These are phyloP conservation scores for Eulemur rufifrons DNA, from an alignment of 2,113 vertebrate species.

Conservation along the genomic window DNA sequence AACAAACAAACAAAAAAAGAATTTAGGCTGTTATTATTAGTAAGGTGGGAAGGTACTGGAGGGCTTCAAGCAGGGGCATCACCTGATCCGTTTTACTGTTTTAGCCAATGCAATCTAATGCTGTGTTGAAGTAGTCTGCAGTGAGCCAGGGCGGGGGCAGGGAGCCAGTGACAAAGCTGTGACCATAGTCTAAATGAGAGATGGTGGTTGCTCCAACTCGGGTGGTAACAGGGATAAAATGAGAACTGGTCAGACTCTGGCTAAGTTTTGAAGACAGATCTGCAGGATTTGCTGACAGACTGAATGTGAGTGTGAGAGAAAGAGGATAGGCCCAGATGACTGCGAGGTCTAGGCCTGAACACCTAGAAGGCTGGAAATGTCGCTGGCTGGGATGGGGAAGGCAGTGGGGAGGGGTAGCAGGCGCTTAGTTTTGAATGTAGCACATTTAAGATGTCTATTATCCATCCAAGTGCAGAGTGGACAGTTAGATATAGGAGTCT, in stretches of 20 bases:
- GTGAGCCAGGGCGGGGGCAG: background rate
- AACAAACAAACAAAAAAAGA: background rate
- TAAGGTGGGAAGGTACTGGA: background rate
- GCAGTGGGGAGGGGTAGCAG: too few species aligned
- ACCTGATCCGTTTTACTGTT: background rate
- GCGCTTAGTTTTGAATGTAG: background rate
- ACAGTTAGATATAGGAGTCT: background rate
- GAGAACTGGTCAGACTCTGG: background rate
- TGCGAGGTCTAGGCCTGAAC: background rate
- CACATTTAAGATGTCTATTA: background rate
- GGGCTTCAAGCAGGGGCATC: background rate
- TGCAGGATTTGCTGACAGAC: background rate
- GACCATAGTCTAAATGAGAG: background rate
- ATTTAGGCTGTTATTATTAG: background rate
- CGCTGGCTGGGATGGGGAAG: accelerated
- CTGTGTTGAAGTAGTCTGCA: background rate
- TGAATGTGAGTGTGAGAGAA: background rate
- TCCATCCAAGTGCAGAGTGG: background rate
- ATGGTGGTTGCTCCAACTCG: too few species aligned
- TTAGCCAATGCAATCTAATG: background rate
- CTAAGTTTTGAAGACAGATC: background rate
- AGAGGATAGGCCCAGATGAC: background rate
- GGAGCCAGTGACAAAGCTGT: background rate
- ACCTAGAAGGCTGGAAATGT: too few species aligned
- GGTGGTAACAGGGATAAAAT: background rate